Percentiles rank a stretch among this genome's conserved stretches.
These are phyloP conservation scores for Brachypterus glaber DNA, from an alignment of 2,888 invertebrate species.

Conservation along the genomic window DNA sequence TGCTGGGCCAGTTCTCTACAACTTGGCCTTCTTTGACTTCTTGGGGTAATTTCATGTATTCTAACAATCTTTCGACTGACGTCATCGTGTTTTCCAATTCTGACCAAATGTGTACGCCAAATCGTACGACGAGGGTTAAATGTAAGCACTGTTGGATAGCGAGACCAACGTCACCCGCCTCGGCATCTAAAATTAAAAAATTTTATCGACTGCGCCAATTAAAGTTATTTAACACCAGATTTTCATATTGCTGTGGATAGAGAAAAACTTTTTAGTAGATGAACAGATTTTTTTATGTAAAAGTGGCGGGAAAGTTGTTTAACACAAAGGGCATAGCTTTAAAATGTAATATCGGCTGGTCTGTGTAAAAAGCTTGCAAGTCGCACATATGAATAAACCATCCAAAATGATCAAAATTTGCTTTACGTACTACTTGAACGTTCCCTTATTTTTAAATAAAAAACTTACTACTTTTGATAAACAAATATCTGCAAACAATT, in stretches of 20 bases:
- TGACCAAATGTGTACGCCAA: conserved; percentile 69
- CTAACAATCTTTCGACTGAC: conserved; percentile 69
- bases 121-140: conserved; percentile 56
- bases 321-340: too few species aligned
- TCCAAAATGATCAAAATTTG: too few species aligned
- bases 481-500: conserved; percentile 23
- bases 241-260: too few species aligned
- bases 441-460: conserved; percentile 40
- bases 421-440: too few species aligned
- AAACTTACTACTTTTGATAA: neutral
- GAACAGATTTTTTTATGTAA: too few species aligned
- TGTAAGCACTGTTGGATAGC: conserved; percentile 42
- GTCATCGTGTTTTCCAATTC: conserved; percentile 74
- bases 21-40: conserved; percentile 28
- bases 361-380: too few species aligned
- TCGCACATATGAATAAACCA: too few species aligned
- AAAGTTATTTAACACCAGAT: too few species aligned
- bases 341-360: too few species aligned
- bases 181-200: conserved; percentile 37
- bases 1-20: conserved; percentile 60
- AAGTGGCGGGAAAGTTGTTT: too few species aligned
- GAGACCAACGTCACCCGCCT: conserved; percentile 40
- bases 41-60: conserved; percentile 41
- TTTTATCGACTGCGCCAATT: too few species aligned
- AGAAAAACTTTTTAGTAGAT: too few species aligned